Evolutionary conservation across 2,113 vertebrate genomes (phyloP), one percentile per base, ranked within the genome.

Genomic region (Gila orcuttii): DNA sequence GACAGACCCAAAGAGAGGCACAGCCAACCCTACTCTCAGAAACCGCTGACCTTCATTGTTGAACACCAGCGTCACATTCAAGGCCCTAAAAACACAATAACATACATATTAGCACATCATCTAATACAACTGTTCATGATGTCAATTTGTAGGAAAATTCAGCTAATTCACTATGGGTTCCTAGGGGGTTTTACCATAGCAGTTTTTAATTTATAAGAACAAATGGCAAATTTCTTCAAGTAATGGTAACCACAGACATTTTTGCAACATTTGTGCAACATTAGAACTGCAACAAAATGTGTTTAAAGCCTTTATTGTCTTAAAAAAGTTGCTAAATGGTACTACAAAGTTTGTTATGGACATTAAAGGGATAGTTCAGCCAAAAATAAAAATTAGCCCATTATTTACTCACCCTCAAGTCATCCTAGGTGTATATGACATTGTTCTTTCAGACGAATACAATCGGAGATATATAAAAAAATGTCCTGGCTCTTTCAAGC

Each of bases 41-140:
- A 96, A 97, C 82, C 93, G 91, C 89, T 96, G 92, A 84, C 94
- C 95, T 93, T 96, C 96, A 1, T 93, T 90, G 82, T 92, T 95
- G 92, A 99, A 97, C 87, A 95, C 96, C 92, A 99, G 92, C 2
- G 95, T 98, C 84, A 99, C 93, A 62, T 95, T 97, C 92, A 99
- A 89, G 71, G 96, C 93, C 89, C 97, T 99, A 88, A 31, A 84
- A 33, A 84, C 36, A 84, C 33, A 45, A 25, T 33, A 13, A 69
- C n/a, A 82, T 13, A 55, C 28, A 68, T n/a, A 39, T 64, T 6
- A 68, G 33, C 12, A 50, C 6, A 28, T 47, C 23, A 75, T 75
- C 23, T 1, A 36, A 25, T 47, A n/a, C 42, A 39, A 4, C 66
- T 69, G 31, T 36, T 69, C 31, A 36, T 39, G 3, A 69, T 69